phyloP scores from a whole-genome alignment of 2,113 vertebrate genomes.

The Tinamus guttatus region DNA sequence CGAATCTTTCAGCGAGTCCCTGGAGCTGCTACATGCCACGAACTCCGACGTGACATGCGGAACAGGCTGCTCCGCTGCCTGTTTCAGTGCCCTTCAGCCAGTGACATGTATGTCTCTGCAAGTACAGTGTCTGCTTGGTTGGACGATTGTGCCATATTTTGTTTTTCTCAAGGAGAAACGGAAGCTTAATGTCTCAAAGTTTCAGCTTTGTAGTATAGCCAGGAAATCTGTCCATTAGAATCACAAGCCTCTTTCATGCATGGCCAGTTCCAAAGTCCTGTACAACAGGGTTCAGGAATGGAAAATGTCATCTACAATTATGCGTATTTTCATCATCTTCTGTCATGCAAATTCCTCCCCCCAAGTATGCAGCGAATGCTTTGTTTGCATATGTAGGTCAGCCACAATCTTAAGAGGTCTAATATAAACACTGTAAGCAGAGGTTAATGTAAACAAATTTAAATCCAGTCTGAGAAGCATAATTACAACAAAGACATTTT shows the following conservation, averaged over 20 bases:
- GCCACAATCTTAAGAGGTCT: conserved; percentile 16
- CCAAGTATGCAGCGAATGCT: conserved; percentile 50
- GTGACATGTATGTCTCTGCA: fast-evolving
- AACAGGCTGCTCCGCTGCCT: background rate
- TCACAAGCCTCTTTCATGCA: conserved; percentile 50
- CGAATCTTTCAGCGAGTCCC: background rate
- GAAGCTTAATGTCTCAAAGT: background rate
- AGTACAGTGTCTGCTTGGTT: background rate
- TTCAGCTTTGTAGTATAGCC: background rate
- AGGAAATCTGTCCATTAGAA: background rate
- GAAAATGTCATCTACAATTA: conserved; percentile 68
- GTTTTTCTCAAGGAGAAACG: conserved; percentile 12
- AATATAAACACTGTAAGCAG: conserved; percentile 4
- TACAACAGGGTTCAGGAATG: conserved; percentile 8
- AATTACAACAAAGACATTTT: background rate
- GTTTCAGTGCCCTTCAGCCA: background rate
- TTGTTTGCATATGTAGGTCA: conserved; percentile 69
- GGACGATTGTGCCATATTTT: background rate
- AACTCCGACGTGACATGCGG: background rate
- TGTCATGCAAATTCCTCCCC: conserved; percentile 49
- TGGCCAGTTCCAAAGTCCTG: conserved; percentile 33
- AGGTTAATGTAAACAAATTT: background rate
- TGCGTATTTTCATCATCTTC: conserved; percentile 47
- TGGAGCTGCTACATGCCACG: background rate
- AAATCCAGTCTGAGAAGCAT: background rate